Evolutionary conservation across 1,140 invertebrate species (phyloP), one percentile per base, ranked within the genome.

Genomic region (Aphelinus certus): DNA sequence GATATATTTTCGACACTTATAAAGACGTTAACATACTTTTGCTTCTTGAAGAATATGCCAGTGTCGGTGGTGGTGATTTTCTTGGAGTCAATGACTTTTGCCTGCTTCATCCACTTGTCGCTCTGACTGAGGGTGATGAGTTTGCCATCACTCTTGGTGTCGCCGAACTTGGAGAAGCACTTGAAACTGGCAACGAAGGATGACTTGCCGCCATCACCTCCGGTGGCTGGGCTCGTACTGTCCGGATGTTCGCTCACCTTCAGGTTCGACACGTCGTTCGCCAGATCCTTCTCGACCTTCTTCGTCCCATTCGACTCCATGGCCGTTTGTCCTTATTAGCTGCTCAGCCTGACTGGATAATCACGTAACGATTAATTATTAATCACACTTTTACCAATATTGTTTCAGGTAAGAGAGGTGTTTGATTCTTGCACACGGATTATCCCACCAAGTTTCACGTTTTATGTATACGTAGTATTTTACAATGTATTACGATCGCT

Each of bases 31-130:
- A 78, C 88, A 82, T 87, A 93, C 92, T 96, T 96, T 73, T 96
- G 91, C 83, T 95, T 95, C 84, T 96, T 96, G 84, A 96, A 97
- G 82, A 93, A 92, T 61, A 97, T 96, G 48, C 93, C 95, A 0
- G 95, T 96, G 80, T 97, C 95, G 2, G 95, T 96, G 6, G 95
- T 96, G 0, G 95, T 95, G 72, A 96, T 94, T 80, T 93, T 95
- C 86, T 96, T 96, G 0, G 92, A 93, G 79, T 97, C 96, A 67
- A 97, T 94, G n/a, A 97, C 94, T 82, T 94, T 94, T 0, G 96
- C 96, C 83, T 97, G 96, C 80, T 97, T 97, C 92, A 97, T 94
- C 96, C 96, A 97, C 85, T 97, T 97, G 85, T 97, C 96, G 81
- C 94, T 95, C 83, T 97, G 95, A 43, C 94, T 94, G 1, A 97